Percentiles rank a stretch among this genome's conserved stretches.
Conservation (phyloP, 1,140 invertebrate species). For the Drosophila carrolli region DNA sequence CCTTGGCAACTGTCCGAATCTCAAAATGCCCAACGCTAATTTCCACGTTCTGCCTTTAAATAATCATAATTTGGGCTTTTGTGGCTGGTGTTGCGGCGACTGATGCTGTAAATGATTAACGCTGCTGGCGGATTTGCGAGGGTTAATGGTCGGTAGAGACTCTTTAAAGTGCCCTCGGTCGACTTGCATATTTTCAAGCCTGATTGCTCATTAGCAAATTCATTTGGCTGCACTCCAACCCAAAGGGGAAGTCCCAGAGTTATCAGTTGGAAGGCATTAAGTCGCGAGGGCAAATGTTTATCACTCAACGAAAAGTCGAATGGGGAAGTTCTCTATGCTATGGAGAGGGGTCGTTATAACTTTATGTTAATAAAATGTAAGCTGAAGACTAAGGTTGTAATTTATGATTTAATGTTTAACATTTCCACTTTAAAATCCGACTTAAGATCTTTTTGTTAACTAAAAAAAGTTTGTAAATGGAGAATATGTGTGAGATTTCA, state of each 20-base stretch:
- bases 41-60: constrained; percentile 64
- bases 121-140: constrained; percentile 24
- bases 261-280: constrained; percentile 43
- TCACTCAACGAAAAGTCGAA: not conserved
- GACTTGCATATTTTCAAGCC: constrained; percentile 69
- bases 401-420: too few species aligned
- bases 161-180: constrained; percentile 53
- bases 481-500: too few species aligned
- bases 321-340: constrained; percentile 2
- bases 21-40: constrained; percentile 40
- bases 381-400: too few species aligned
- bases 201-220: constrained; percentile 80
- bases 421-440: too few species aligned
- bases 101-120: constrained; percentile 72
- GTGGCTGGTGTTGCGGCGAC: constrained; percentile 47
- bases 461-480: too few species aligned
- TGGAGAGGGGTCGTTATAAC: not conserved
- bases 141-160: constrained; percentile 5
- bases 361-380: not conserved
- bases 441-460: too few species aligned
- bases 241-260: constrained; percentile 31
- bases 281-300: constrained; percentile 18
- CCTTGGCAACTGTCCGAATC: constrained; percentile 66
- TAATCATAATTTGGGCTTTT: constrained; percentile 76
- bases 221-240: constrained; percentile 75